phyloP scores from a whole-genome alignment of 2,113 vertebrate genomes.

The Odontesthes bonariensis region DNA sequence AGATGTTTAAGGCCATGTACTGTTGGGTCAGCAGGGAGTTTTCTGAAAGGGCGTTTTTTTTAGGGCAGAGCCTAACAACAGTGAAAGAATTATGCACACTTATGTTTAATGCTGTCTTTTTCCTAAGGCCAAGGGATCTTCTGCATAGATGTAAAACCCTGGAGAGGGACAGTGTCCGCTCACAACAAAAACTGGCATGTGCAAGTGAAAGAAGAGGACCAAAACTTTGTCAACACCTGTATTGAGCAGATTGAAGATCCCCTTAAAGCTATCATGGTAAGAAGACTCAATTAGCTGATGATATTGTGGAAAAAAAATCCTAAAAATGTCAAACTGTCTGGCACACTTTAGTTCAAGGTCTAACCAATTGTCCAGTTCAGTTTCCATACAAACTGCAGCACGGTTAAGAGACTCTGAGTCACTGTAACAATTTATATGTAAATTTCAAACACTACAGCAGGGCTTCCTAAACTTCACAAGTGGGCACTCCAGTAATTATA shows the following conservation, averaged over 20 bases:
- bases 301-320: slow-evolving; percentile 4
- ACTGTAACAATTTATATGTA: slow-evolving; percentile 70
- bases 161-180: slow-evolving; percentile 72
- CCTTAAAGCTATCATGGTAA: slow-evolving; percentile 80
- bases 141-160: slow-evolving; percentile 82
- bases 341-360: slow-evolving; percentile 52
- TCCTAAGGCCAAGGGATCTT: slow-evolving; percentile 79
- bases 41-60: too few species aligned
- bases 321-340: slow-evolving; percentile 64
- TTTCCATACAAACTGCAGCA: slow-evolving; percentile 53
- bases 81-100: neutral
- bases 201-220: slow-evolving; percentile 72
- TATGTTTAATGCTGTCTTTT: neutral
- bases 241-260: slow-evolving; percentile 80
- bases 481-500: slow-evolving; percentile 72
- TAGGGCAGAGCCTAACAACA: neutral
- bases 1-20: too few species aligned
- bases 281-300: slow-evolving; percentile 4
- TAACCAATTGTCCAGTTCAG: slow-evolving; percentile 56
- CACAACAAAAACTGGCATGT: slow-evolving; percentile 75
- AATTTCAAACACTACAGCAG: slow-evolving; percentile 59
- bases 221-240: slow-evolving; percentile 75
- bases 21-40: too few species aligned
- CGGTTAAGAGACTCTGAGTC: slow-evolving; percentile 69
- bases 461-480: slow-evolving; percentile 68